Base-by-base conservation (phyloP, 2,113 vertebrate species). In the Zosterops lateralis region DNA sequence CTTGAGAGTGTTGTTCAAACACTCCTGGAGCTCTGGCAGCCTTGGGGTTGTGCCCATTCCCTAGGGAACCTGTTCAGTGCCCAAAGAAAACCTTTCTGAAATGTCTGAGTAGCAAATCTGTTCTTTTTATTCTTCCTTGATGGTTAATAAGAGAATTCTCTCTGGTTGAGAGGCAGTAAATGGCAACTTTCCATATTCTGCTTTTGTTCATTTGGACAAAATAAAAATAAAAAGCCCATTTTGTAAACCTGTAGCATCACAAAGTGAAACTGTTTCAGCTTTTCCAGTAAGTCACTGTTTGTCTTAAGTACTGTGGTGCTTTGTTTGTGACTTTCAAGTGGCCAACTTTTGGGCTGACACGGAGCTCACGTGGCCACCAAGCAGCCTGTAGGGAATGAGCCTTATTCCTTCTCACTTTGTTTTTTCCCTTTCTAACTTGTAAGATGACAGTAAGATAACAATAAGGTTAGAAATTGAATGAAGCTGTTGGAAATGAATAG, bases 291-390 rank as follows among this genome's bases (percentile, higher is more conserved):
- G 22, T 65, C 17, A 12, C 21, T 25, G 32, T 5, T 17, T 92
- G 44, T 78, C 18, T 47, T 29, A 10, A 0, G 2, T 44, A 29
- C 36, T 44, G 2, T 40, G 31, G 20, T 31, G 14, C n/a, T 74
- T 72, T n/a, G 20, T 73, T 67, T 36, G 28, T 54, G 44, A 50
- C 36, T 77, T 78, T 8, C 1, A 17, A 67, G 67, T 16, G 32
- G 17, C n/a, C 29, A 32, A 0, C 12, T 34, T 56, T 9, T 17
- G 28, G 53, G 25, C 70, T 79, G 48, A 66, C 2, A 0, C 26
- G 14, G 36, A 67, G 14, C 31, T 74, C 28, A 1, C 1, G 1
- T 47, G 25, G 20, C 18, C 12, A 3, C 20, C 5, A 17, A 38
- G 36, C 31, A 72, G 58, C 12, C 3, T 1, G 12, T 9, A 16